These are phyloP conservation scores for Muntiacus muntjak DNA, from an alignment of 2,113 vertebrate species.

Conservation along the genomic window DNA sequence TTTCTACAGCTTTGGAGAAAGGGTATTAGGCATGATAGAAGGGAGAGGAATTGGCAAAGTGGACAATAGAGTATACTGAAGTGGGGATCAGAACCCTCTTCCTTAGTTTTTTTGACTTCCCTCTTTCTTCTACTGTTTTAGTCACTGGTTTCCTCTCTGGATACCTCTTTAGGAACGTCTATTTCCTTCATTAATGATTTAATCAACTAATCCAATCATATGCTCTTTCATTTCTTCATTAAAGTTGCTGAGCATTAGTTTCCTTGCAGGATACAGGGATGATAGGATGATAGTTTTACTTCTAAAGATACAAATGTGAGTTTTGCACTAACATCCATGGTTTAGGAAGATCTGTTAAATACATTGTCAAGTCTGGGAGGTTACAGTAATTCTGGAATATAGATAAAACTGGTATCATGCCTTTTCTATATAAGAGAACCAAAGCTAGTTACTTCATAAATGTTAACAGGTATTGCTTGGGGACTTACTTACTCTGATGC, in stretches of 20 bases:
- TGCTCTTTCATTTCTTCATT: neutral
- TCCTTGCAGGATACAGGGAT: neutral
- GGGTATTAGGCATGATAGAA: neutral
- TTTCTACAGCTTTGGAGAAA: neutral
- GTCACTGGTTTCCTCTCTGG: neutral
- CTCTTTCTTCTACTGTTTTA: neutral
- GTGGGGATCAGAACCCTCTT: neutral
- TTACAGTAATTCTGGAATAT: neutral
- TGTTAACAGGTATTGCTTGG: neutral
- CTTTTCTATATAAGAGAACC: neutral
- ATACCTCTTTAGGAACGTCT: neutral
- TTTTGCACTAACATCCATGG: neutral
- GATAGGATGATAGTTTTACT: neutral
- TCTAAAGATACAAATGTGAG: neutral
- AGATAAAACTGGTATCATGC: neutral
- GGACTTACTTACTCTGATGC: neutral
- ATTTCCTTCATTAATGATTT: neutral
- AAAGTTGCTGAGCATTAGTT: neutral
- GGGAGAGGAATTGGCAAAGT: neutral
- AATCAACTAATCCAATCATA: neutral
- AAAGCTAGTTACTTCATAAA: neutral
- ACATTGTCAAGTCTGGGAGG: neutral
- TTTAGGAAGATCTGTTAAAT: neutral
- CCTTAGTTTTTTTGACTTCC: neutral
- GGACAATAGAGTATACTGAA: neutral